Base-by-base conservation (phyloP, 2,797 vertebrate genomes). In the Spinibarbus caldwelli region DNA sequence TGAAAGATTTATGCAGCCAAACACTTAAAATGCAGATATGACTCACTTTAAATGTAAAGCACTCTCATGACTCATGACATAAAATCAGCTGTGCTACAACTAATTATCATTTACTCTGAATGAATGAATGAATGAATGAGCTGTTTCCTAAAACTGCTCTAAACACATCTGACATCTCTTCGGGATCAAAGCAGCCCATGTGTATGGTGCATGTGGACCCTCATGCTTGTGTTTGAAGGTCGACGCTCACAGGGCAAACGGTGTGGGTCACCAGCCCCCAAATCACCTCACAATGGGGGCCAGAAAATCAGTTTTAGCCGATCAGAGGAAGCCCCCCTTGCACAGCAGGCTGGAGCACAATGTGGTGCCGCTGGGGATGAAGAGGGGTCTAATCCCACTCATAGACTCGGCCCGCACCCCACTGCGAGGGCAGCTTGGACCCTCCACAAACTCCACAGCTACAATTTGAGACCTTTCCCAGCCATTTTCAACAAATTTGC, bases 301-400 rank as follows among this genome's bases (percentile, higher is more conserved):
- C 85, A 84, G 68, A 86, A 86, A 86, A 88, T 89, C 71, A 85
- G 68, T 76, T 86, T 89, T 84, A 88, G 78, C 67, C 72, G 81
- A 87, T 84, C 82, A 87, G 82, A 86, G 76, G 78, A 57, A 68
- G 31, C 80, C 79, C 85, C 36, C 76, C 14, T 41, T 52, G 80
- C 73, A 49, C n/a, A 29, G 77, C 84, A 49, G 77, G 83, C 72
- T 82, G 78, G 54, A 77, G 76, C 78, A 85, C 76, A 73, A 85
- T 77, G 82, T 75, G 77, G 83, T 79, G 67, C 68, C 43, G 6
- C 73, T 68, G 68, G 62, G 57, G 85, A 83, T 81, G 87, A 76
- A 80, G 80, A 67, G 80, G n/a, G 66, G 85, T 73, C 73, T 87
- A 89, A 89, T 87, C 86, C 89, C 70, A n/a, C n/a, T n/a, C n/a